Percentiles rank a stretch among this genome's conserved stretches.
phyloP scores from a whole-genome alignment of 2,888 invertebrate species.

The Dicranocentrus wangi region DNA sequence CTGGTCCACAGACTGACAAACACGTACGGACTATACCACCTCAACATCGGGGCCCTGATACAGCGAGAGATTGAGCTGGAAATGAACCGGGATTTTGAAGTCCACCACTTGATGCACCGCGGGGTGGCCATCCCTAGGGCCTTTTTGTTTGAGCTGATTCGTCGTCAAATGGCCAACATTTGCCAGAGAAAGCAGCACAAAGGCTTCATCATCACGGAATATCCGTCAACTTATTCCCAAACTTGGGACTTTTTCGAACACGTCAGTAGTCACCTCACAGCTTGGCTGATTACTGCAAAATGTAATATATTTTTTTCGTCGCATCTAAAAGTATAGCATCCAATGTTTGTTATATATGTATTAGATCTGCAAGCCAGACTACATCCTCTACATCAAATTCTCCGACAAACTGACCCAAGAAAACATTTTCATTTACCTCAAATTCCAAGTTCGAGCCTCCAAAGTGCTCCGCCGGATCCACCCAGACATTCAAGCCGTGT shows the following conservation, averaged over 20 bases:
- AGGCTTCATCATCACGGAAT: conserved; percentile 53
- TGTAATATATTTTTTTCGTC: too few relatives aligned
- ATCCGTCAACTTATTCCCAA: conserved; percentile 41
- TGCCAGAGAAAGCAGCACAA: conserved; percentile 15
- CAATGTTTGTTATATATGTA: conserved; percentile 5
- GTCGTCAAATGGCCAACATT: conserved; percentile 49
- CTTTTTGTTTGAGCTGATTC: conserved; percentile 47
- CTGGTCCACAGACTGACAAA: conserved; percentile 36
- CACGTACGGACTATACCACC: conserved; percentile 29
- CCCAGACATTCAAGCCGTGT: conserved; percentile 25
- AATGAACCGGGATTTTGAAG: conserved; percentile 30
- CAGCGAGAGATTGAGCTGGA: conserved; percentile 44
- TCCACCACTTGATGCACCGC: conserved; percentile 45
- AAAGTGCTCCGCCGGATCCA: conserved; percentile 31
- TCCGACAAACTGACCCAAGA: conserved; percentile 36
- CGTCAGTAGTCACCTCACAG: neutral
- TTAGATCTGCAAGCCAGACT: conserved; percentile 43
- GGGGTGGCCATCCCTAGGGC: conserved; percentile 53
- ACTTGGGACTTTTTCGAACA: conserved; percentile 16
- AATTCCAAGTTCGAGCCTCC: conserved; percentile 52
- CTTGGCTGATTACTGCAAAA: neutral
- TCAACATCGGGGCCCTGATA: conserved; percentile 47
- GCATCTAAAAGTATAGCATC: too few relatives aligned
- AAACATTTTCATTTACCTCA: conserved; percentile 36
- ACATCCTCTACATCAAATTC: conserved; percentile 50